Conservation (phyloP, 2,113 vertebrate species). For the Etheostoma spectabile region DNA sequence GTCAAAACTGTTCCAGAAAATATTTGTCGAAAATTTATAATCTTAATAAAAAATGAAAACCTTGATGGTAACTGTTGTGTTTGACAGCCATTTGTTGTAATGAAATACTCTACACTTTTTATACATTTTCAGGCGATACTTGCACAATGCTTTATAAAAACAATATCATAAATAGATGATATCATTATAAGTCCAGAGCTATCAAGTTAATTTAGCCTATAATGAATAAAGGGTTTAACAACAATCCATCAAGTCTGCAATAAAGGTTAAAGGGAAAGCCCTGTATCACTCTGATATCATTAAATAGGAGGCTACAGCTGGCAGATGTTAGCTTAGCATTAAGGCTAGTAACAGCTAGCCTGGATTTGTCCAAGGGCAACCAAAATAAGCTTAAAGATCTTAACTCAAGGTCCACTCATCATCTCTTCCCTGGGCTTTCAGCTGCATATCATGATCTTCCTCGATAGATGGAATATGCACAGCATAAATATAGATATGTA, state of each 20-base stretch:
- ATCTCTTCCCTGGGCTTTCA: neutral
- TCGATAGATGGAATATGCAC: neutral
- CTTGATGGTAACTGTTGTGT: conserved; percentile 25
- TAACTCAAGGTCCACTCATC: too few species aligned
- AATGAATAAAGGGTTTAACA: neutral
- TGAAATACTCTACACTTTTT: neutral
- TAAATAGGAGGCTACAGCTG: neutral
- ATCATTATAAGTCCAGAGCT: neutral
- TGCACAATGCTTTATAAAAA: neutral
- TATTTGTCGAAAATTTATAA: conserved; percentile 94
- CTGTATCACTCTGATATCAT: neutral
- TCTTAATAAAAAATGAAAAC: conserved; percentile 90
- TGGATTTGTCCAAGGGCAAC: too few species aligned
- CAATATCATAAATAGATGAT: too few species aligned
- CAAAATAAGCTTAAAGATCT: neutral
- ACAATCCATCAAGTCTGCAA: neutral
- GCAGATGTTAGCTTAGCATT: neutral
- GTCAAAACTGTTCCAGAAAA: conserved; percentile 92
- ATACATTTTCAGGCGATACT: neutral
- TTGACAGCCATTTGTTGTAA: neutral
- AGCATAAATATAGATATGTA: neutral
- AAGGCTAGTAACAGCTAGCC: neutral
- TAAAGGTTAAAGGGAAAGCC: neutral
- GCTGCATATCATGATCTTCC: neutral
- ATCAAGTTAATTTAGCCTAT: too few species aligned